phyloP scores from a whole-genome alignment of 2,888 invertebrate genomes.

The Cheilosia scutellata region DNA sequence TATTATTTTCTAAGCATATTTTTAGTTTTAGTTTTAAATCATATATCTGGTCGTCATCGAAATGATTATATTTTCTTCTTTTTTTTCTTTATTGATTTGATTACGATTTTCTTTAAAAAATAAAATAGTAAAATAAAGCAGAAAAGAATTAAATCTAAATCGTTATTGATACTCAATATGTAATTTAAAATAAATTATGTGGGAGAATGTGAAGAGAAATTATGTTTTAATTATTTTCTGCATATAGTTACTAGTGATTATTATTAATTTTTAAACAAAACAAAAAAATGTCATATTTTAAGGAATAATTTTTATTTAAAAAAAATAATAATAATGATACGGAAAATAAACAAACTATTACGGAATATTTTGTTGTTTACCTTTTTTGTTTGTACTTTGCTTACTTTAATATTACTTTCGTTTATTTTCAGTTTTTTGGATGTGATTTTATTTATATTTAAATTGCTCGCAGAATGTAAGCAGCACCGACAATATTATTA shows the following conservation, averaged over 20 bases:
- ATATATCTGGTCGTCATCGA: conserved; percentile 68
- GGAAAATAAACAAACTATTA: conserved; percentile 78
- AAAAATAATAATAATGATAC: conserved; percentile 79
- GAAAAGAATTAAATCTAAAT: conserved; percentile 41
- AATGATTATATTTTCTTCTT: conserved; percentile 22
- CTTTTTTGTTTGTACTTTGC: conserved; percentile 68
- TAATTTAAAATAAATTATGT: conserved; percentile 54
- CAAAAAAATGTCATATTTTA: conserved; percentile 63
- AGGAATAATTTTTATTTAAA: conserved; percentile 77
- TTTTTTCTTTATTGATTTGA: conserved; percentile 33
- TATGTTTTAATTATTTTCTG: conserved; percentile 55
- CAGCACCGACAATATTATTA: too few species aligned
- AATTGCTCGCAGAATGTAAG: too few species aligned
- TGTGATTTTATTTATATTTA: background rate
- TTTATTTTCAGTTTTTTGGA: background rate
- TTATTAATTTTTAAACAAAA: conserved; percentile 66
- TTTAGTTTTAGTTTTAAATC: conserved; percentile 39
- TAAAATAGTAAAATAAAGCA: conserved; percentile 48
- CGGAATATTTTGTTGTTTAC: conserved; percentile 62
- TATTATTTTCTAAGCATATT: conserved; percentile 17
- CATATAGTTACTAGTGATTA: conserved; percentile 67
- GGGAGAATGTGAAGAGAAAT: conserved; percentile 9
- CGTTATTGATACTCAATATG: conserved; percentile 73
- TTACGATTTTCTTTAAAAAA: conserved; percentile 47
- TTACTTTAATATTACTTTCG: conserved; percentile 27